Evolutionary conservation across 2,888 invertebrate species (phyloP).

Genomic region (Amorpha juglandis): DNA sequence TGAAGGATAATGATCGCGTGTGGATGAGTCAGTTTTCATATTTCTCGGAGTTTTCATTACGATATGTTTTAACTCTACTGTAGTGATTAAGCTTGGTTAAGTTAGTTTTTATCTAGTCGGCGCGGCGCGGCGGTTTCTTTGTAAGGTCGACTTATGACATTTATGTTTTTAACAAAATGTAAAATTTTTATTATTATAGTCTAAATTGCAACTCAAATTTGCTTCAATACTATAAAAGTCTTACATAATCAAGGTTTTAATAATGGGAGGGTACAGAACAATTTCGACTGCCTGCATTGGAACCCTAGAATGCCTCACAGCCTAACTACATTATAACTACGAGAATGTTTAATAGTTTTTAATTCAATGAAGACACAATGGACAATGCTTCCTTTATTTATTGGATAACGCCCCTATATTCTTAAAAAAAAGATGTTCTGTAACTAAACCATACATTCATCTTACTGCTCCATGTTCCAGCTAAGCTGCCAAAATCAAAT

Average conservation of each 20-base stretch:
- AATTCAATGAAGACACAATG: neutral
- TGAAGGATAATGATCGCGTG: conserved; percentile 60
- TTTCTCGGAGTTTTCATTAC: conserved; percentile 45
- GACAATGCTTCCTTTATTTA: neutral
- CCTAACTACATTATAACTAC: no score
- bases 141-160: neutral
- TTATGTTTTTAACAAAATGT: neutral
- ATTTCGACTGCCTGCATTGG: neutral
- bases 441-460: conserved; percentile 9
- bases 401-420: neutral
- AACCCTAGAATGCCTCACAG: no score
- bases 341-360: no score
- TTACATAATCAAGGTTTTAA: no score
- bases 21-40: conserved; percentile 57
- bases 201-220: no score
- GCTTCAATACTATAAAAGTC: no score
- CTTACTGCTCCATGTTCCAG: conserved; percentile 15
- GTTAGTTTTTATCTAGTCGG: neutral
- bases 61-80: conserved; percentile 30
- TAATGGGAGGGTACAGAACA: no score
- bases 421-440: conserved; percentile 9
- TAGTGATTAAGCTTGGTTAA: conserved; percentile 18
- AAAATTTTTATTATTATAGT: no score
- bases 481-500: conserved; percentile 62
- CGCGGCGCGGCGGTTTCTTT: neutral